Conservation (phyloP, 2,888 invertebrate genomes). For the Limnephilus rhombicus region DNA sequence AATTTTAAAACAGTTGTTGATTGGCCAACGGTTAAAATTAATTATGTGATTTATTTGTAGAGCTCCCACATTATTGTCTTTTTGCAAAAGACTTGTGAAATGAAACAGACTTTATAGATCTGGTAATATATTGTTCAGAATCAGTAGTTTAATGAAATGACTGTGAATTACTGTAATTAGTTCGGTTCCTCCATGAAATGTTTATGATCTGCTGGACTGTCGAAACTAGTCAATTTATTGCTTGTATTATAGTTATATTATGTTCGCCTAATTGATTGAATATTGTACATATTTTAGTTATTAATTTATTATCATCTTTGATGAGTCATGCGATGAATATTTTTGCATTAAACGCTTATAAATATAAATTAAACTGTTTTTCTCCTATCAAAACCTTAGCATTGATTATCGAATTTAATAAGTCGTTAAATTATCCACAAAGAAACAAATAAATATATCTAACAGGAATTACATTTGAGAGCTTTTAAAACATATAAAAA, state of each 20-base stretch:
- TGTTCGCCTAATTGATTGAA: constrained; percentile 31
- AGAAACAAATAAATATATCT: background rate
- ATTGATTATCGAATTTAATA: background rate
- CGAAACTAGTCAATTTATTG: constrained; percentile 65
- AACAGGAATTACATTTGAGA: no score
- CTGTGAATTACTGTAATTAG: constrained; percentile 43
- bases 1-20: background rate
- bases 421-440: background rate
- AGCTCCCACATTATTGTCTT: background rate
- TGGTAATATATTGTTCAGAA: background rate
- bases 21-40: background rate
- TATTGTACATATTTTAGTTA: constrained; percentile 60
- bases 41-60: constrained; percentile 1
- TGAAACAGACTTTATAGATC: background rate
- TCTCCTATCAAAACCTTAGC: background rate
- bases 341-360: constrained; percentile 66
- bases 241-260: constrained; percentile 47
- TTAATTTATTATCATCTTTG: constrained; percentile 63
- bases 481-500: no score
- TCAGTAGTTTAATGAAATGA: constrained; percentile 18
- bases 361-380: constrained; percentile 51
- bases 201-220: constrained; percentile 62
- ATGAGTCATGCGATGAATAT: constrained; percentile 64
- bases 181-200: constrained; percentile 51
- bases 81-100: background rate